Conservation (phyloP, 2,797 vertebrate species). For the Muraenolepis orangiensis region DNA sequence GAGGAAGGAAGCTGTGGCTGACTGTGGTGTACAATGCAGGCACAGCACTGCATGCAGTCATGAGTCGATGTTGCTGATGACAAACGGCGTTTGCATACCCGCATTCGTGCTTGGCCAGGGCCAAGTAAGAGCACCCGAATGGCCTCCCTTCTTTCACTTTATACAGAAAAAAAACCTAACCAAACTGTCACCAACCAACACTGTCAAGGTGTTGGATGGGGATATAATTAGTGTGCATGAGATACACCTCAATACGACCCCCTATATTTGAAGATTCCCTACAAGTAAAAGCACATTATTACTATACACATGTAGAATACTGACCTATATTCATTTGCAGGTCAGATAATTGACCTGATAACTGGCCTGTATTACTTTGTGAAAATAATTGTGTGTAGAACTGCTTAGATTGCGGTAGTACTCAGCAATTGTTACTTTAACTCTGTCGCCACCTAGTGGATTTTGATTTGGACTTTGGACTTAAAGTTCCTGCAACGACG, state of each 20-base stretch:
- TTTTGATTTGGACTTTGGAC: no score
- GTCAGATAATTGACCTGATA: no score
- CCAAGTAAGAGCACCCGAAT: not conserved
- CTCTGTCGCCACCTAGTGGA: constrained; percentile 67
- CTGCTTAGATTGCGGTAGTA: not conserved
- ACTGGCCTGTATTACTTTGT: not conserved
- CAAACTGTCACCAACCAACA: not conserved
- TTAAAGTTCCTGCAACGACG: not conserved
- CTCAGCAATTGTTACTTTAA: not conserved
- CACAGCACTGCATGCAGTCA: not conserved
- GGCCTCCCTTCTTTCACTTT: constrained; percentile 47
- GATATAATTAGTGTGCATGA: no score
- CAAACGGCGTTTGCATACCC: not conserved
- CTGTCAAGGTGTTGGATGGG: not conserved
- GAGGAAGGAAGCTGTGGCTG: constrained; percentile 50
- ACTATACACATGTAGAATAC: not conserved
- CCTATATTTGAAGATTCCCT: no score
- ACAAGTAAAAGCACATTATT: no score
- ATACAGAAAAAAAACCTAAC: constrained; percentile 8
- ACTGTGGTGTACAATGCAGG: constrained; percentile 30
- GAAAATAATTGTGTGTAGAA: not conserved
- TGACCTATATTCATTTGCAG: no score
- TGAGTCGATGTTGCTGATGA: not conserved
- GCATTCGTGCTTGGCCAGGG: no score
- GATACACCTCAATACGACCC: no score